These are phyloP conservation scores for Acanthosepion esculentum DNA, from an alignment of 2,888 invertebrate genomes.

Conservation along the genomic window DNA sequence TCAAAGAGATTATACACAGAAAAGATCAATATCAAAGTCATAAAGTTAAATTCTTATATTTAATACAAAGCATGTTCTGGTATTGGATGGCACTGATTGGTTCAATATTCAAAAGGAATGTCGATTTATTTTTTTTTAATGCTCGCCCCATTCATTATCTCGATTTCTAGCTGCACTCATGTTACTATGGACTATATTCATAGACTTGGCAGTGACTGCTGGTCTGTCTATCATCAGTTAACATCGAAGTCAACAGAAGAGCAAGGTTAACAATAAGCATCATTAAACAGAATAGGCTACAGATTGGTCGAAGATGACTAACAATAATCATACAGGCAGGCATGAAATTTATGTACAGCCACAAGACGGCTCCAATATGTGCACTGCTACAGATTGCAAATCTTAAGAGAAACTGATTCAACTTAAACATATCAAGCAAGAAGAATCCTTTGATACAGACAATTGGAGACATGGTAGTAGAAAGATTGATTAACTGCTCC, in stretches of 20 bases:
- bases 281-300: not conserved
- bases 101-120: constrained; percentile 33
- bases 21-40: not conserved
- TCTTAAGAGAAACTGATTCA: constrained; percentile 20
- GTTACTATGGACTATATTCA: not conserved
- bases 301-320: constrained; percentile 33
- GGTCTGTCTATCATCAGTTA: not conserved
- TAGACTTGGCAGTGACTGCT: not conserved
- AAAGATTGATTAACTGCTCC: not conserved
- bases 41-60: not conserved
- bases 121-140: not conserved
- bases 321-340: not conserved
- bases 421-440: not conserved
- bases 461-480: constrained; percentile 33
- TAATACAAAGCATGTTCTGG: not conserved
- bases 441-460: constrained; percentile 21
- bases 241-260: not conserved
- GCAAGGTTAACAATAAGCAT: constrained; percentile 6
- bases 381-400: not conserved
- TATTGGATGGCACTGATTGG: constrained; percentile 33
- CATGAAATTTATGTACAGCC: not conserved
- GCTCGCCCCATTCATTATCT: not conserved
- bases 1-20: not conserved
- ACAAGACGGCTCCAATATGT: not conserved
- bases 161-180: not conserved